A percentile compares a stretch with the other conserved stretches of the same genome.
Conservation (phyloP, 2,797 vertebrate genomes). For the Micropoecilia bifurca region DNA sequence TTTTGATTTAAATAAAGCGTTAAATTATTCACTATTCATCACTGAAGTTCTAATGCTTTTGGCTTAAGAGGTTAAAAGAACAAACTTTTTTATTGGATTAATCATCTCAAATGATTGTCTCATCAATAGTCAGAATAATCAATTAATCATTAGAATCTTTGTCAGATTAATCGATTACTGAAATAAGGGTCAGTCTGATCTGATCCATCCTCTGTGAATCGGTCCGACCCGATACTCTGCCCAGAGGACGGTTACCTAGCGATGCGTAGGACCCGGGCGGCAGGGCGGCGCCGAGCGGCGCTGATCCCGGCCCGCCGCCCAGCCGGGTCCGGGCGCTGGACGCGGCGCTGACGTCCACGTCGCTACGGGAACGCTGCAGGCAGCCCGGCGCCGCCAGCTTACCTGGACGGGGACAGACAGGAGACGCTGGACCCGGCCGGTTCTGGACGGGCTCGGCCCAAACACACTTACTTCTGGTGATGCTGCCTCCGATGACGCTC, state of each 20-base stretch:
- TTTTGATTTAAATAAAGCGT: no score
- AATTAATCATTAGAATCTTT: no score
- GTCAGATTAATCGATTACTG: no score
- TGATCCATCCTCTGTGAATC: no score
- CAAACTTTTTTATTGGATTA: no score
- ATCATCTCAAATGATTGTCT: no score
- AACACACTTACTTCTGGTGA: slow-evolving; percentile 88
- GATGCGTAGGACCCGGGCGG: slow-evolving; percentile 97
- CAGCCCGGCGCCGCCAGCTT: slow-evolving; percentile 90
- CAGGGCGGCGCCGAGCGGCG: slow-evolving; percentile 91
- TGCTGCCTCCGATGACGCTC: slow-evolving; percentile 91
- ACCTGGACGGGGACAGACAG: slow-evolving; percentile 74
- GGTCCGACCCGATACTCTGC: neutral
- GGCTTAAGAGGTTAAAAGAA: no score
- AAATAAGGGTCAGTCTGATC: no score
- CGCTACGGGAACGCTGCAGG: slow-evolving; percentile 96
- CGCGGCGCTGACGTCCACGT: slow-evolving; percentile 96
- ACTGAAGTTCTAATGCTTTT: no score
- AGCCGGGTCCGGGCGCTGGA: slow-evolving; percentile 94
- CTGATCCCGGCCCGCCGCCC: slow-evolving; percentile 83
- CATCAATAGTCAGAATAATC: no score
- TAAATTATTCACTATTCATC: no score
- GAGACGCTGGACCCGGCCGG: neutral
- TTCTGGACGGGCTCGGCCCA: neutral
- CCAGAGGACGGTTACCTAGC: slow-evolving; percentile 84